Evolutionary conservation across 1,140 invertebrate genomes (phyloP).

Genomic region (Latrodectus geometricus): DNA sequence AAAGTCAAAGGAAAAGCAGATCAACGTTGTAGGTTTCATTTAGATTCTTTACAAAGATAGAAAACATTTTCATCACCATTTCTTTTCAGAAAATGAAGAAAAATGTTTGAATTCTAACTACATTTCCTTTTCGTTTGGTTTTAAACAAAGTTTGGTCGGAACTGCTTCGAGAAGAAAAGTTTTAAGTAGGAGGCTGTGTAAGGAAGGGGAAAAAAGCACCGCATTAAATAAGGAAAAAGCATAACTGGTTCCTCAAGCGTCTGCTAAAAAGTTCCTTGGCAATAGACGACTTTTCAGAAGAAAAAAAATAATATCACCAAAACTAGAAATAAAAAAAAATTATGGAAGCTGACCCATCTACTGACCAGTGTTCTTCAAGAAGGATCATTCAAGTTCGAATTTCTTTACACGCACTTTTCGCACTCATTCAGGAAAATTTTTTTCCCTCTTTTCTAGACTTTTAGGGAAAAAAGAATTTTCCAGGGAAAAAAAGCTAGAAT

Average conservation of each 20-base stretch:
- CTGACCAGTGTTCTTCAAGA: constrained; percentile 19
- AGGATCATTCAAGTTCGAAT: constrained; percentile 35
- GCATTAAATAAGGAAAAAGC: background rate
- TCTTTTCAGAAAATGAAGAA: too few species aligned
- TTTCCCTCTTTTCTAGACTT: constrained; percentile 6
- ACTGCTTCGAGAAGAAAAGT: too few species aligned
- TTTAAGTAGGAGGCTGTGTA: background rate
- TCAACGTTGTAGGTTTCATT: too few species aligned
- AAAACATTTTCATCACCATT: too few species aligned
- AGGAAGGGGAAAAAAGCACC: background rate
- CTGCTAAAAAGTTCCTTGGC: background rate
- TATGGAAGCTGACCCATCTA: constrained; percentile 9
- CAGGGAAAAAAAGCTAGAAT: background rate
- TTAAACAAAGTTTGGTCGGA: too few species aligned
- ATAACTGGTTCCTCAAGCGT: constrained; percentile 27
- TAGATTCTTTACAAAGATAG: too few species aligned
- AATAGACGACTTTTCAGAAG: too few species aligned
- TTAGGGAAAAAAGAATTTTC: constrained; percentile 9
- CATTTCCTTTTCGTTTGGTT: too few species aligned
- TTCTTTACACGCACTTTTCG: constrained; percentile 35
- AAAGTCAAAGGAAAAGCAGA: too few species aligned
- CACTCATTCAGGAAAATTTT: constrained; percentile 25
- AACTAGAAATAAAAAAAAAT: background rate
- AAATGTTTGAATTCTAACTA: too few species aligned
- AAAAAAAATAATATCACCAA: background rate